Evolutionary conservation across 2,888 invertebrate species (phyloP), one percentile per base, ranked within the genome.

Genomic region (Luperina testacea): DNA sequence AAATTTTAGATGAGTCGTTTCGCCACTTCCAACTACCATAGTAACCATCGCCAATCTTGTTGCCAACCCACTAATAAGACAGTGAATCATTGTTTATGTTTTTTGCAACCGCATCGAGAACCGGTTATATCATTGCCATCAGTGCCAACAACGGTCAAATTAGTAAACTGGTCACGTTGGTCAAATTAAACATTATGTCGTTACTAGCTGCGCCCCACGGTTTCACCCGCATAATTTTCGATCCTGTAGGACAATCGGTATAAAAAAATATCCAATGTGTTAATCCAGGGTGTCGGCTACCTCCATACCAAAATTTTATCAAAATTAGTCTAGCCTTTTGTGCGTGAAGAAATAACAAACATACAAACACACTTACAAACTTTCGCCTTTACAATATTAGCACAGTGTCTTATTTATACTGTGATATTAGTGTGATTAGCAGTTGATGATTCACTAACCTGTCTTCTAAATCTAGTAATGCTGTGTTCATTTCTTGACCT

Each of bases 11-110:
- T 65, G 72, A 78, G 6, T 27, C 45, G 2, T 48, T 32, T 38
- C 4, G 7, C n/a, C 15, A 48, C 17, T 38, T n/a, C 15, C 38
- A 69, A 27, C 45, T 63, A 15, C 8, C 42, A 42, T 82, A 51
- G 63, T 57, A 80, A 75, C 45, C 27, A 53, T 42, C 15, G 6
- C 65, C 17, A 75, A 70, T 53, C 27, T 67, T 82, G 87, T 88
- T 88, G 83, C 82, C 27, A 83, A 48, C 63, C 63, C 8, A 45
- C 65, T 51, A 45, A 32, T 17, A 17, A 24, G 13, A 15, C 27
- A n/a, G 27, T 90, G 90, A 90, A 9, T 90, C 90, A 90, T 78
- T 89, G 88, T 89, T 90, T 88, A 90, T 80, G 65, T 86, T 89
- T 89, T 90, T 87, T 84, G 81, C 78, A 77, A 74, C 48, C 65